phyloP scores from a whole-genome alignment of 2,888 invertebrate species.

The Mythimna lalbum region DNA sequence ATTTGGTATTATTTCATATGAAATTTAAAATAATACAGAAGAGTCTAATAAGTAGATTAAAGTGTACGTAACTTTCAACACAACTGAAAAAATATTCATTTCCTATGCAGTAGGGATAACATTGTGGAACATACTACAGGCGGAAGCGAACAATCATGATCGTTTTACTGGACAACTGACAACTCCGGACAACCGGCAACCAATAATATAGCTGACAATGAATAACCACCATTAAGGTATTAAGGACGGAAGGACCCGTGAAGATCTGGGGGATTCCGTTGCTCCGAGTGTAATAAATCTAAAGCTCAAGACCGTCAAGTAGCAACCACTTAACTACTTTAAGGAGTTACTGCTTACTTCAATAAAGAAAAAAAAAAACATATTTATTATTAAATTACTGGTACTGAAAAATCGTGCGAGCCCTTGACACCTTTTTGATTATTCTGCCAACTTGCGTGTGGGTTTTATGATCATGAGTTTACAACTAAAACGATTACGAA shows the following conservation, averaged over 20 bases:
- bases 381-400: not conserved
- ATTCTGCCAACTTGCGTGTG: slow-evolving; percentile 9
- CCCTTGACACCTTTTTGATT: slow-evolving; percentile 18
- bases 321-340: not conserved
- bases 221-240: slow-evolving; percentile 36
- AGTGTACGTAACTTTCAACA: not conserved
- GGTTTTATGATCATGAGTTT: slow-evolving; percentile 12
- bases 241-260: slow-evolving; percentile 40
- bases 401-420: slow-evolving; percentile 2
- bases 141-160: slow-evolving; percentile 77
- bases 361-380: not conserved
- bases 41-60: not conserved
- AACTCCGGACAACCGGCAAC: slow-evolving; percentile 50
- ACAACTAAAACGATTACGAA: slow-evolving; percentile 21
- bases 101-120: slow-evolving; percentile 18
- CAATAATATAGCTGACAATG: slow-evolving; percentile 57
- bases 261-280: not conserved
- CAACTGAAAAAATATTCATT: slow-evolving; percentile 26
- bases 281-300: slow-evolving; percentile 8
- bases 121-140: slow-evolving; percentile 59
- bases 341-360: not conserved
- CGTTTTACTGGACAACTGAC: slow-evolving; percentile 66
- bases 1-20: not conserved
- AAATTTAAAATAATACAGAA: not conserved
- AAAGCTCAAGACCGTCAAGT: not conserved